Evolutionary conservation across 2,113 vertebrate genomes (phyloP), one percentile per base, ranked within the genome.

Genomic region (Pachycephala philippinensis): DNA sequence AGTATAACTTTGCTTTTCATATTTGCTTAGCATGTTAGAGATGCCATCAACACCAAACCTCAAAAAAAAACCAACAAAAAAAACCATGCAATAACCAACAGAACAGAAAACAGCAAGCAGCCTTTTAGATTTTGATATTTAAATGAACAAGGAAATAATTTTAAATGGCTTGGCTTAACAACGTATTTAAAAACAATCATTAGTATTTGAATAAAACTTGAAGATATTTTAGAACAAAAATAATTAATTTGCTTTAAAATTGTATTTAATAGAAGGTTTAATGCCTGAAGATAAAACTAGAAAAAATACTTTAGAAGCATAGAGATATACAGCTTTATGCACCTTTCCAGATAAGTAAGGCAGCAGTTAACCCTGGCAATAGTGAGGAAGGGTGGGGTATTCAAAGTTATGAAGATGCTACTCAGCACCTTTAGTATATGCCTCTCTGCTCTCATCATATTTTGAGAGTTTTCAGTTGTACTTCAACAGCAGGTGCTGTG

Each of bases 311-410:
- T 68, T n/a, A 57, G 33, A 77, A 69, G 13, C 8, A 6, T 5
- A 33, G 10, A 45, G 74, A 52, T 28, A 24, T 22, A 37, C 82
- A 87, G 60, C 6, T 31, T 26, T 4, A 5, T 37, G 23, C 15
- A 27, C 3, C 21, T 69, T 84, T 57, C 28, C n/a, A 66, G 54
- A n/a, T 1, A 78, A 19, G 7, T 26, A 45, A 63, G 26, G 31
- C 33, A 84, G 59, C 15, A 74, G 27, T 5, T 90, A 28, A 40
- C 28, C 20, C n/a, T 53, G 14, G 4, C 20, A 85, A 37, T 47
- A n/a, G 4, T 44, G 50, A 31, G 4, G 2, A 9, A 66, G 11
- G 6, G 1, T 59, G 6, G 9, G 13, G 7, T 71, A 33, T 16
- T 75, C 47, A 33, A 66, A 81, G 9, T 42, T 59, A 61, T 3